Base-by-base conservation (phyloP, 2,888 invertebrate genomes). In the Agrochola lychnidis region DNA sequence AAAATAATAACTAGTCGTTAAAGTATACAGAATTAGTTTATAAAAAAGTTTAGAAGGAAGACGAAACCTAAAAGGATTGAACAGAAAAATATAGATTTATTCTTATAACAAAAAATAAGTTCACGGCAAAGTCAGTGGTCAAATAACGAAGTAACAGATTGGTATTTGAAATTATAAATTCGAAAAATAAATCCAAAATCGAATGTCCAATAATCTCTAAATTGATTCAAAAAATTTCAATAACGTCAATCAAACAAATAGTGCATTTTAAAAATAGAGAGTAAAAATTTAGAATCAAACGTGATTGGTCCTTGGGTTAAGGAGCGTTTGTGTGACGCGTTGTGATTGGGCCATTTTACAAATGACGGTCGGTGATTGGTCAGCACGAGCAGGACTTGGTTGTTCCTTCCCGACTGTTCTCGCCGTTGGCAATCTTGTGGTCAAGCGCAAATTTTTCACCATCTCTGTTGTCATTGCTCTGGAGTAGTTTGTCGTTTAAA, bases 401-500 rank as follows among this genome's bases (percentile, higher is more conserved):
- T 73, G 92, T 90, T 81, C 94, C 91, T 67, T 95, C 95, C 69
- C 95, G 91, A 80, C 91, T 93, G 89, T 96, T 96, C 83, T 96
- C 95, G 19, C 97, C 96, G 87, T 96, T 97, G 10, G 96, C 96
- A 59, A 96, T 96, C 91, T 95, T 96, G 92, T 94, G 97, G 89
- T 97, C 97, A 79, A 98, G 94, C 59, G 97, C 97, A 92, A 98
- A 97, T 91, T 97, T 97, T 14, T 98, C 98, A 62, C 97, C 97
- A 88, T 98, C 98, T 91, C 97, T 97, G 91, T 94, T 97, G 88
- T 98, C 98, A 91, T 97, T 97, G 87, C 97, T 97, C 90, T 97
- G 98, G 89, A 98, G 97, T 86, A 98, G 94, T 94, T 98, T 98
- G 94, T 98, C 98, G 92, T 98, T 98, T 90, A 98, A 97, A 84